Percentiles rank a stretch among this genome's conserved stretches.
Conservation (phyloP, 2,888 invertebrate species). For the Drosophila seclusa region DNA sequence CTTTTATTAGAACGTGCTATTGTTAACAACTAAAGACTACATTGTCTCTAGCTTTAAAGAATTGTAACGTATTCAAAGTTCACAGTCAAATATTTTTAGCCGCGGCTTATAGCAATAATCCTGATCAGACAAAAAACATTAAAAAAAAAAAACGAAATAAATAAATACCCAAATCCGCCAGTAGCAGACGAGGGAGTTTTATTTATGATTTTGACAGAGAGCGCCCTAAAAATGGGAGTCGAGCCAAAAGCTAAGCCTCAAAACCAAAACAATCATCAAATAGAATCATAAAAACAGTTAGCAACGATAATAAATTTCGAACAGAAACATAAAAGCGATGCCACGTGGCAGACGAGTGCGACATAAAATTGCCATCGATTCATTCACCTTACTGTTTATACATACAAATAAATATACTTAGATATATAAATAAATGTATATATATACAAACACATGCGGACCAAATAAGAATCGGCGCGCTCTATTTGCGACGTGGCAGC, state of each 20-base stretch:
- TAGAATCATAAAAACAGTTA: conserved; percentile 79
- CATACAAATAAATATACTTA: background rate
- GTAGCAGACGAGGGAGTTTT: conserved; percentile 51
- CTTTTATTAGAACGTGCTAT: conserved; percentile 60
- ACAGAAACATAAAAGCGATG: conserved; percentile 67
- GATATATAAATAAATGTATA: conserved; percentile 19
- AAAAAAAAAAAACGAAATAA: conserved; percentile 1
- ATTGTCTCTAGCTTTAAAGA: conserved; percentile 21
- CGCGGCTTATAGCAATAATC: conserved; percentile 44
- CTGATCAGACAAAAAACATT: conserved; percentile 27
- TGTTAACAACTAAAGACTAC: conserved; percentile 29
- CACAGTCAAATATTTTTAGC: conserved; percentile 12
- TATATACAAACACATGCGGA: conserved; percentile 3
- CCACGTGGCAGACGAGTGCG: conserved; percentile 61
- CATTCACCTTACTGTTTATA: conserved; percentile 38
- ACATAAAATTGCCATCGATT: conserved; percentile 65
- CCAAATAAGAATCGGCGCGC: conserved; percentile 31
- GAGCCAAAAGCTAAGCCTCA: conserved; percentile 36
- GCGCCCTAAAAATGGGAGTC: conserved; percentile 25
- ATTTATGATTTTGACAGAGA: conserved; percentile 65
- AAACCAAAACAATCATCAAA: conserved; percentile 79
- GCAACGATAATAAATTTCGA: conserved; percentile 74
- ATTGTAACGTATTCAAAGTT: background rate
- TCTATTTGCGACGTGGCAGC: conserved; percentile 40
- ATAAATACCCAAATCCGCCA: conserved; percentile 41